Evolutionary conservation across 2,797 vertebrate species (phyloP).

Genomic region (Acanthopagrus latus): DNA sequence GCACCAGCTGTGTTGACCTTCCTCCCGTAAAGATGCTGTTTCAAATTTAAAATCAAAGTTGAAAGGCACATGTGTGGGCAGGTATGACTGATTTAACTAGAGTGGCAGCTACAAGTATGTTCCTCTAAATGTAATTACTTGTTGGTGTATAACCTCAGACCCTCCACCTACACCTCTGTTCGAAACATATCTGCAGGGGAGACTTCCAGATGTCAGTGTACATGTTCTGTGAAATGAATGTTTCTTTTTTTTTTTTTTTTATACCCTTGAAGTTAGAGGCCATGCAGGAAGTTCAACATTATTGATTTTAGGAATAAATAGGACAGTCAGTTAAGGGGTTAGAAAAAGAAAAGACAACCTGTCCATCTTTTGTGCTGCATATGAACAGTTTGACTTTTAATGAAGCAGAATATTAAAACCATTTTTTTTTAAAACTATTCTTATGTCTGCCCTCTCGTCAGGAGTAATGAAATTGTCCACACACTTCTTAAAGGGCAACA

Average conservation of each 20-base stretch:
- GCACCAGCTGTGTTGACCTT: not conserved
- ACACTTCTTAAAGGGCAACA: no score
- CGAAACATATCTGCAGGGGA: slow-evolving; percentile 10
- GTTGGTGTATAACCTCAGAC: not conserved
- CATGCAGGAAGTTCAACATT: not conserved
- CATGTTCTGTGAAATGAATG: not conserved
- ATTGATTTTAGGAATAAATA: not conserved
- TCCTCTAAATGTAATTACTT: no score
- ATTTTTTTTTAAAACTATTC: no score
- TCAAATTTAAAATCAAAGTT: not conserved
- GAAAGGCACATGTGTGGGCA: not conserved
- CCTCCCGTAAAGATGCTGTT: not conserved
- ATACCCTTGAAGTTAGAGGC: not conserved
- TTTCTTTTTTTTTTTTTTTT: slow-evolving; percentile 13
- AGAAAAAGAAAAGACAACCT: not conserved
- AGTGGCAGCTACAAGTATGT: no score
- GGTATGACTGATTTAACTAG: not conserved
- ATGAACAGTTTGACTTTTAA: no score
- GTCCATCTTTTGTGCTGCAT: no score
- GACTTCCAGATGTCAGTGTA: not conserved
- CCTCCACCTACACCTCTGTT: not conserved
- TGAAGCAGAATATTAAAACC: no score
- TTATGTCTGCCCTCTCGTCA: no score
- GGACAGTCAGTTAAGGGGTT: not conserved
- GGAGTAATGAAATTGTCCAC: no score